Percentiles rank a stretch among this genome's conserved stretches.
These are phyloP conservation scores for Malurus melanocephalus DNA, from an alignment of 2,113 vertebrate genomes.

Conservation along the genomic window DNA sequence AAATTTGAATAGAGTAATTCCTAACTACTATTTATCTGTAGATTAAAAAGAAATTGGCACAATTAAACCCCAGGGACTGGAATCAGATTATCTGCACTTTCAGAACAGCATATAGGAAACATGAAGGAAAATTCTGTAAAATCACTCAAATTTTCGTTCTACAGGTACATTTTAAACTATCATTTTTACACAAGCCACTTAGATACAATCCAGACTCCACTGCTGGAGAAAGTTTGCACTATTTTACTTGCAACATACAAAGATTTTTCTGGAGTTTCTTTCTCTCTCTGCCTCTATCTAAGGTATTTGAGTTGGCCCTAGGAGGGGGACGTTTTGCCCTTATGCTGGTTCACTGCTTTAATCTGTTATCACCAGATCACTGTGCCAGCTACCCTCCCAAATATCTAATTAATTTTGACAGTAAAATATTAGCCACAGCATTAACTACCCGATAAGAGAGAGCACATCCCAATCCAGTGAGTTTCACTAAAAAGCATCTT, in stretches of 20 bases:
- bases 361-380: background rate
- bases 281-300: background rate
- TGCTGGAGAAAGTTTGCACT: background rate
- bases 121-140: background rate
- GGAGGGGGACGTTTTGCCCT: background rate
- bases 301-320: background rate
- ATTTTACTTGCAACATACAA: background rate
- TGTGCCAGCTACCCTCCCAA: background rate
- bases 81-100: background rate
- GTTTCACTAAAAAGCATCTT: background rate
- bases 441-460: background rate
- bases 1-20: background rate
- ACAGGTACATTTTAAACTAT: background rate
- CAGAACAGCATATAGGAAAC: background rate
- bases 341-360: background rate
- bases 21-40: background rate
- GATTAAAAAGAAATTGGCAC: background rate
- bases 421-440: conserved; percentile 1
- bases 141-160: background rate
- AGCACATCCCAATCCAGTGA: background rate
- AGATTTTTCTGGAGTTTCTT: background rate
- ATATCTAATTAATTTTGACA: conserved; percentile 24
- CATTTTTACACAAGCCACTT: background rate
- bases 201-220: background rate
- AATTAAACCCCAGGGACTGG: background rate